Base-by-base conservation (phyloP, 2,797 vertebrate genomes). In the Trachurus trachurus region DNA sequence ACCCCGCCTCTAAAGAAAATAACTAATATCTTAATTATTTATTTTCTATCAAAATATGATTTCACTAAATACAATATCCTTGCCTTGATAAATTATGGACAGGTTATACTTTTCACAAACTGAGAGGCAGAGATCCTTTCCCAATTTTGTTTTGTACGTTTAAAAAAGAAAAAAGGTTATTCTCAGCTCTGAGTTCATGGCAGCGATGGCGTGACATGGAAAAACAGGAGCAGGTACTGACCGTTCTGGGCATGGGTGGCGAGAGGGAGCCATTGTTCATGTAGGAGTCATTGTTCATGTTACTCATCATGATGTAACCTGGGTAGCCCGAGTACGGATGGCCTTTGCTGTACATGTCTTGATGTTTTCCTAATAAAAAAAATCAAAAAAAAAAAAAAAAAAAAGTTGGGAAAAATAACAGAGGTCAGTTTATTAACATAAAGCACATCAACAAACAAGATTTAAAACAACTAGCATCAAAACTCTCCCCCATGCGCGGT, bases 291-390 rank as follows among this genome's bases (percentile, higher is more conserved):
- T 94, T 96, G 90, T 96, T 98, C 97, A 99, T 97, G 94, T 98
- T 99, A 94, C 96, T 97, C 97, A 99, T 99, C 98, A 99, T 99
- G 94, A 99, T 97, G 94, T 99, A 99, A 87, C 97, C 96, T 22
- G 98, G 97, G 88, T 99, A 99, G 82, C 96, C 95, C 1, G 96
- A 82, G 93, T 99, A 99, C 0, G 96, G 94, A 80, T 97, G 97
- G 81, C 96, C 96, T 95, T 99, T 99, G 94, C 90, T 95, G 93
- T 99, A 99, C 86, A 97, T 89, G 88, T 97, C 96, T 86, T 97
- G 96, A 89, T 95, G 97, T 85, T 99, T 99, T 83, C 95, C 96
- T 99, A 89, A 4, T 87, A 85, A 84, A 89, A 65, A 44, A 61
- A 76, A n/a, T n/a, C n/a, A n/a, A 56, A n/a, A 72, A 76, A 87